A percentile compares a stretch with the other conserved stretches of the same genome.
phyloP scores from a whole-genome alignment of 1,140 invertebrate species.

The Ips nitidus region DNA sequence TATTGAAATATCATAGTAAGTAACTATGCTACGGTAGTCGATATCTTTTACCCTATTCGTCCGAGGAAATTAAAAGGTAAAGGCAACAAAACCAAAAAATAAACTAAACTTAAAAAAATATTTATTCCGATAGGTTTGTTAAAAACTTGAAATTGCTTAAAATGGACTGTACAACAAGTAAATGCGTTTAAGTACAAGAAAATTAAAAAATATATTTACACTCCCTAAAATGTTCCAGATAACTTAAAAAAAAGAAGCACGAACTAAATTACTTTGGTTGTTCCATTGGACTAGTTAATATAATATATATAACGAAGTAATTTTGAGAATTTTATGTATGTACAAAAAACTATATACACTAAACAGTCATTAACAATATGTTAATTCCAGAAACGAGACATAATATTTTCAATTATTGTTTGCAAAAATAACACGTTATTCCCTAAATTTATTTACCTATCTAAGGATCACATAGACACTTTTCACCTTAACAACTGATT shows the following conservation, averaged over 20 bases:
- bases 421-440: conserved; percentile 40
- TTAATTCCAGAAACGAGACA: conserved; percentile 25
- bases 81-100: conserved; percentile 25
- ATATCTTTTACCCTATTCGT: conserved; percentile 49
- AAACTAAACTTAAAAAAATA: conserved; percentile 28
- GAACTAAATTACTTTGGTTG: conserved; percentile 48
- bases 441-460: conserved; percentile 37
- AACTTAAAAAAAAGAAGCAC: conserved; percentile 20
- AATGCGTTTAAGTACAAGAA: conserved; percentile 12
- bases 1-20: too few relatives aligned
- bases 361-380: conserved; percentile 27
- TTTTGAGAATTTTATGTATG: conserved; percentile 25
- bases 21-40: too few relatives aligned
- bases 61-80: conserved; percentile 41
- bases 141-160: too few relatives aligned
- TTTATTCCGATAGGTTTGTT: too few relatives aligned
- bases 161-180: too few relatives aligned
- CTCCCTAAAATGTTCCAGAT: conserved; percentile 17
- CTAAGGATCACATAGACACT: conserved; percentile 43
- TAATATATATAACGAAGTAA: conserved; percentile 12
- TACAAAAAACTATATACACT: conserved; percentile 32
- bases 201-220: conserved; percentile 28
- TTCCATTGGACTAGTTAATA: conserved; percentile 51
- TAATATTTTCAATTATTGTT: conserved; percentile 26
- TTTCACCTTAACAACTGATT: conserved; percentile 44